Base-by-base conservation (phyloP, 2,888 invertebrate genomes). In the Drosophila fungiperda region DNA sequence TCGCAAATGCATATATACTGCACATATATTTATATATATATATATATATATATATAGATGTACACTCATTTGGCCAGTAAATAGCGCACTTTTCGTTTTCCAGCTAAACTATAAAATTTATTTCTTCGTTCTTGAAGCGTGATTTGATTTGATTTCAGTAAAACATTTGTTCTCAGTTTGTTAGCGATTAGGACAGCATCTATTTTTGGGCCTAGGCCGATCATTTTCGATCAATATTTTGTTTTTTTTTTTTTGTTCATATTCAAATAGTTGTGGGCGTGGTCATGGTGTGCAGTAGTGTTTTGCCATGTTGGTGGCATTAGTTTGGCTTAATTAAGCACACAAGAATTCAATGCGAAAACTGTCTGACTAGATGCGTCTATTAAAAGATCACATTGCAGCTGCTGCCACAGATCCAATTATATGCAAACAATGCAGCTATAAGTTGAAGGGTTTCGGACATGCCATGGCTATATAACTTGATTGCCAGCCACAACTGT, bases 241-340 rank as follows among this genome's bases (percentile, higher is more conserved):
- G 32, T 6, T 36, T 15, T 7, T 36, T 38, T 35, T 35, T 35
- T 1, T 35, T 12, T 11, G 7, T 36, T 38, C 38, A 38, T 17
- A 17, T 38, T 38, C 8, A 23, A 45, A 50, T 29, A 33, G 58
- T 52, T 45, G 75, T 76, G 70, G 74, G 74, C 65, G 65, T 78
- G 79, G 63, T 38, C 35, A 12, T 26, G 15, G n/a, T 40, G 42
- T 29, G 29, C 20, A 15, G 2, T 15, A 5, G 29, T 29, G 26
- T 20, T 49, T 12, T 36, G 54, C n/a, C 54, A 35, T 60, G 36
- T 73, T 71, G 75, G 59, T 73, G 82, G 74, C 76, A 80, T 90
- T 85, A 84, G 75, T 76, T 74, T 78, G 65, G 86, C 90, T 82
- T 90, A 87, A 87, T 87, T 87, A 87, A 80, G 76, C 87, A 68